phyloP scores from a whole-genome alignment of 2,113 vertebrate species.

The Podarcis raffonei region DNA sequence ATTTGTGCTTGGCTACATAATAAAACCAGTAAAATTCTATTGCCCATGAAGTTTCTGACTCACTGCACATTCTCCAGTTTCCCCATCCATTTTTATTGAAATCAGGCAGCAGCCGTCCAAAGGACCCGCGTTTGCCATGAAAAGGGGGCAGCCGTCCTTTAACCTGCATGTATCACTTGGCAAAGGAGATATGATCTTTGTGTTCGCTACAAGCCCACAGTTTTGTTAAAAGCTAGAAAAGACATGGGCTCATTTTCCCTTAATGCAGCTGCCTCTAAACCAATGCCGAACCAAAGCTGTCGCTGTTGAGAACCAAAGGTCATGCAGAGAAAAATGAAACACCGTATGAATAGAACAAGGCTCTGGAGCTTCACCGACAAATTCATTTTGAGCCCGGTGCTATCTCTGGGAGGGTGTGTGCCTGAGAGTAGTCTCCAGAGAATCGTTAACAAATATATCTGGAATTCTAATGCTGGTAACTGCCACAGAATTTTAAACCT shows the following conservation, averaged over 20 bases:
- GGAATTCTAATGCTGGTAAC: slow-evolving; percentile 60
- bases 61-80: slow-evolving; percentile 58
- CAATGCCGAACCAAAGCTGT: slow-evolving; percentile 48
- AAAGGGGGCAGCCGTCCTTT: slow-evolving; percentile 66
- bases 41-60: slow-evolving; percentile 34
- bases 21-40: slow-evolving; percentile 44
- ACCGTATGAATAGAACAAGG: slow-evolving; percentile 51
- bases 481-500: not conserved
- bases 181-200: slow-evolving; percentile 66
- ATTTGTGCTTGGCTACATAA: slow-evolving; percentile 13
- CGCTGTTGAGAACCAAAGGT: slow-evolving; percentile 56
- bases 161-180: slow-evolving; percentile 69
- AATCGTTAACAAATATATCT: slow-evolving; percentile 65
- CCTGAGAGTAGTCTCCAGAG: slow-evolving; percentile 57
- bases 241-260: slow-evolving; percentile 64
- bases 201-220: slow-evolving; percentile 68
- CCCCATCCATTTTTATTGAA: slow-evolving; percentile 65
- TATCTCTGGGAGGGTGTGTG: slow-evolving; percentile 56
- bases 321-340: slow-evolving; percentile 69
- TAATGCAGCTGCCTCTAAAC: slow-evolving; percentile 51
- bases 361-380: slow-evolving; percentile 55
- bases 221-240: slow-evolving; percentile 73
- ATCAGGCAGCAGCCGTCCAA: slow-evolving; percentile 39
- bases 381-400: slow-evolving; percentile 55
- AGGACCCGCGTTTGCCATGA: not conserved